These are phyloP conservation scores for Eciton burchellii DNA, from an alignment of 1,140 invertebrate genomes.

Conservation along the genomic window DNA sequence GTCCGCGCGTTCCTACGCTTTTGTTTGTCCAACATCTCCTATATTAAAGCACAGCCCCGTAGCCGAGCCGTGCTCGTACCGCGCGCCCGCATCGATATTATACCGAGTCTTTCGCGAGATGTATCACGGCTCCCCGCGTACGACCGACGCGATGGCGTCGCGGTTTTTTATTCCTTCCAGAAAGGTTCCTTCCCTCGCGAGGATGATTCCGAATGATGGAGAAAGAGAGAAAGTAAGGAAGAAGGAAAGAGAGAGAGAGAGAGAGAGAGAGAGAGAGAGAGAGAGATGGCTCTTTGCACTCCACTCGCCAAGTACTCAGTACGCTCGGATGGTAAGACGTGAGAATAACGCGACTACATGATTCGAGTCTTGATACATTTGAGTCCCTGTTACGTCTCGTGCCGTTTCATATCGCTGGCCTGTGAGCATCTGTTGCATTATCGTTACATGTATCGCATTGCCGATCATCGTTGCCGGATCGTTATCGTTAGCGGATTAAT, in stretches of 20 bases:
- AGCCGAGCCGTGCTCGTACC: constrained; percentile 34
- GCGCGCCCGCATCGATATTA: constrained; percentile 50
- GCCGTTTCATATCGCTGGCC: no score
- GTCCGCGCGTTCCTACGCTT: constrained; percentile 82
- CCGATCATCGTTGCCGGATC: no score
- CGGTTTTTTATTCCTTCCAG: constrained; percentile 53
- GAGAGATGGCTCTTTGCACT: background rate
- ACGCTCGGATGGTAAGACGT: background rate
- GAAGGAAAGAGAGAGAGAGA: background rate
- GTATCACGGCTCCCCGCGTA: constrained; percentile 68
- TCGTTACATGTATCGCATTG: no score
- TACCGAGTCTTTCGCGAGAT: constrained; percentile 68
- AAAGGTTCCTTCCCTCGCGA: constrained; percentile 9
- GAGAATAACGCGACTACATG: background rate
- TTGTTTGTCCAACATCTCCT: constrained; percentile 85
- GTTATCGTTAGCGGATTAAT: constrained; percentile 13
- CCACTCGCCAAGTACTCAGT: constrained; percentile 5
- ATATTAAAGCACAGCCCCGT: constrained; percentile 81
- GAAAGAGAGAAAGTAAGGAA: no score
- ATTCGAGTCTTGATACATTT: background rate
- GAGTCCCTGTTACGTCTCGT: background rate
- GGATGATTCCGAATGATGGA: constrained; percentile 56
- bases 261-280: background rate
- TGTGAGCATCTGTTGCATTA: no score
- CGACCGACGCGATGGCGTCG: constrained; percentile 61